Percentiles rank a stretch among this genome's conserved stretches.
These are phyloP conservation scores for Yponomeuta malinellus DNA, from an alignment of 2,888 invertebrate genomes.

Conservation along the genomic window DNA sequence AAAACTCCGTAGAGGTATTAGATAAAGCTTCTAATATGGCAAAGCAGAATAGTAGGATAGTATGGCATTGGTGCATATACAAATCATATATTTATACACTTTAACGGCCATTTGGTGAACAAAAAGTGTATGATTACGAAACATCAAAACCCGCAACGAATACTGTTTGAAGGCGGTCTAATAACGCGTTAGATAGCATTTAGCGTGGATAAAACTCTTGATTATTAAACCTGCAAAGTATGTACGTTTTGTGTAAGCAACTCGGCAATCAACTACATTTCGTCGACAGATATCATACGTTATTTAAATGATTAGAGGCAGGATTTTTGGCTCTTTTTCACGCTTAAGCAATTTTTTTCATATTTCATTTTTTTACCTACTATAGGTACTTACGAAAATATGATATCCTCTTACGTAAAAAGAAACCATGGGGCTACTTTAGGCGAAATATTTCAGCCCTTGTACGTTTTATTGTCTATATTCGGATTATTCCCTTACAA, in stretches of 20 bases:
- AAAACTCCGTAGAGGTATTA: too few relatives aligned
- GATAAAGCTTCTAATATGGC: too few relatives aligned
- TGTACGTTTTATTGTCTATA: conserved; percentile 34
- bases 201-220: not conserved
- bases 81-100: too few relatives aligned
- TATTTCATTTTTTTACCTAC: not conserved
- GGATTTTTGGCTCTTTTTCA: too few relatives aligned
- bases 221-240: not conserved
- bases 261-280: not conserved
- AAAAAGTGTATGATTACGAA: too few relatives aligned
- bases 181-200: not conserved
- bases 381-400: not conserved
- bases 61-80: too few relatives aligned
- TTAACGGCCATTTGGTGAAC: too few relatives aligned
- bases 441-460: conserved; percentile 31
- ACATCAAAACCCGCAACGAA: not conserved
- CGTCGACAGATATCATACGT: not conserved
- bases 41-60: too few relatives aligned
- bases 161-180: not conserved
- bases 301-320: too few relatives aligned
- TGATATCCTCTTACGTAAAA: not conserved
- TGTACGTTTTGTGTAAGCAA: not conserved
- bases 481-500: conserved; percentile 42
- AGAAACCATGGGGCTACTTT: not conserved
- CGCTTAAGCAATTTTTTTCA: too few relatives aligned